Evolutionary conservation across 2,888 invertebrate genomes (phyloP), one percentile per base, ranked within the genome.

Genomic region (Ophion costatus): DNA sequence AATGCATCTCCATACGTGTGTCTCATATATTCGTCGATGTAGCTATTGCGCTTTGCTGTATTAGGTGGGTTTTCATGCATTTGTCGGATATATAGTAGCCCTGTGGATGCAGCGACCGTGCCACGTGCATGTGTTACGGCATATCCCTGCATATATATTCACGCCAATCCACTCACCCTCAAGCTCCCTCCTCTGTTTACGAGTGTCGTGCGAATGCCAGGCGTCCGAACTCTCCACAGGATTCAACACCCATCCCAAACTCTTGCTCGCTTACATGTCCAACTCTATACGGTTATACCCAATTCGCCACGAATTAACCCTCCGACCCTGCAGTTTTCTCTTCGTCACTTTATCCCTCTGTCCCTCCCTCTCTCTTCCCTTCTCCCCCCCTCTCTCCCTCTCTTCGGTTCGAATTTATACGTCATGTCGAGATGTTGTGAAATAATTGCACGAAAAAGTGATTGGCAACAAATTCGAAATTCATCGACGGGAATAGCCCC

Each of bases 361-460:
- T 51, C 17, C 14, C 51, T 4, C 85, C 87, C 84, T 71, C 33
- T 38, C 69, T 45, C 70, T 66, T 45, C 14, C 2, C 45, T 17
- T 17, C 17, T 51, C 51, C 17, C 17, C 0, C 17, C 5, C 84
- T 87, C 82, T 71, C 33, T 38, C 69, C 45, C 74, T 63, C 81
- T 66, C 74, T 33, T 29, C 75, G 73, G 70, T 45, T 45, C 85
- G 80, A 88, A 89, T 91, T 91, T 91, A 89, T 90, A 91, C 90
- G 92, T 92, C 93, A 92, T 92, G 93, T 93, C 91, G 92, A 92
- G 91, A 92, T 89, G 91, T 90, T 90, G 90, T 89, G 91, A 92
- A 93, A 93, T 92, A 92, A 92, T 92, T 91, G 92, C 91, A 91
- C 92, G 92, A 92, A 92, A 93, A 93, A 92, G 90, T 92, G 92